Base-by-base conservation (phyloP, 64 coral and sea anemone species). In the Montipora foliosa region DNA sequence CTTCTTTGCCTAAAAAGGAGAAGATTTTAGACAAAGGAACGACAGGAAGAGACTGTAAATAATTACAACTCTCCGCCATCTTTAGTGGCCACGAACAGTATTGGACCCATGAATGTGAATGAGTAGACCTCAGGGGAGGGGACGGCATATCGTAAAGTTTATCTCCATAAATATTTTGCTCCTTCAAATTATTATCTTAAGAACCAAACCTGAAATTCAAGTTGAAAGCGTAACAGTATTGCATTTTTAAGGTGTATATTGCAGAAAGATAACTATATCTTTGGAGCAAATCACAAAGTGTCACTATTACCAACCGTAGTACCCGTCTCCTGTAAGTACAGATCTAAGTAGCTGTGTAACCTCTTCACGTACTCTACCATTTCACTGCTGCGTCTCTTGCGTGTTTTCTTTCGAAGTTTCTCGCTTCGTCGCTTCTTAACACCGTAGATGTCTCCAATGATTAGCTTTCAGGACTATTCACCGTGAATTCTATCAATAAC, bases 11-110 rank as follows among this genome's bases (percentile, higher is more conserved):
- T 12, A 99, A 76, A 78, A 87, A 95, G 16, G 95, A 96, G 67
- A 99, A 90, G 61, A 99, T 95, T 48, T 94, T 89, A 13, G 85
- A 66, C 2, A 99, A 74, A 14, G 92, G 92, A 58, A 96, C 85
- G 5, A 74, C 78, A 79, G 98, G 98, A 25, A 99, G 21, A 19
- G 86, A 69, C 9, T 67, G 7, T 2, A 98, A 76, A 44, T 24
- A 48, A 61, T 47, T 67, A 5, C 19, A 77, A 8, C 48, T 20
- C 5, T 79, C 87, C 90, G 95, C 95, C 95, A 96, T 96, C 20
- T 89, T 89, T 21, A 2, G 66, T 22, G 68, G 17, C 17, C 25
- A 47, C 8, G 6, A 1, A 37, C 1, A 37, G 37, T 37, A 37
- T 37, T 37, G 1, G 37, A 37, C 37, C 37, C 53, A 1, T 57